These are phyloP conservation scores for Zaprionus lineosus DNA, from an alignment of 2,888 invertebrate species.

Conservation along the genomic window DNA sequence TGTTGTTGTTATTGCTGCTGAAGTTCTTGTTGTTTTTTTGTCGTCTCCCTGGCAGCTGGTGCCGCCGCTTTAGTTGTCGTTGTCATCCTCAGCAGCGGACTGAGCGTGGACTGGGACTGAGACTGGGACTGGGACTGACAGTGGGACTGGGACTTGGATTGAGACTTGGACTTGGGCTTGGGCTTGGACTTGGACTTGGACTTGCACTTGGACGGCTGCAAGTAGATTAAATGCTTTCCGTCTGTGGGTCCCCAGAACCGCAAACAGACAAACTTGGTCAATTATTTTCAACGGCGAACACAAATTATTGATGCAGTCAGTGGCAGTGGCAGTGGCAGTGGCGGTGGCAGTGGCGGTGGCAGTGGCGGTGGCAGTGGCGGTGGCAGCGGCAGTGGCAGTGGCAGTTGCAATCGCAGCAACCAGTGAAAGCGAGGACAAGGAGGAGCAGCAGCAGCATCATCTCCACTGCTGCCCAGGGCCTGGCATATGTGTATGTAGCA, in stretches of 20 bases:
- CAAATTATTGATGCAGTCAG: constrained; percentile 77
- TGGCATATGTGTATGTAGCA: constrained; percentile 23
- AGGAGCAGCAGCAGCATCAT: constrained; percentile 10
- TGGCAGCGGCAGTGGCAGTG: too few relatives aligned
- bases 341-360: too few relatives aligned
- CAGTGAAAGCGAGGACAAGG: constrained; percentile 39
- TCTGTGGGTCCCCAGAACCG: constrained; percentile 53
- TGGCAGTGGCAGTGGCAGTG: constrained; percentile 2
- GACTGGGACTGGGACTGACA: too few relatives aligned
- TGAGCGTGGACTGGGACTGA: too few relatives aligned
- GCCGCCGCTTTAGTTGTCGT: constrained; percentile 51
- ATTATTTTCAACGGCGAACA: constrained; percentile 78
- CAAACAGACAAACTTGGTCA: constrained; percentile 79
- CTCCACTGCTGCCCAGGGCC: constrained; percentile 6
- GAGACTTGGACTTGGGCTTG: too few relatives aligned
- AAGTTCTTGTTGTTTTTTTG: constrained; percentile 30
- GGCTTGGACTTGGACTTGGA: too few relatives aligned
- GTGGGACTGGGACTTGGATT: too few relatives aligned
- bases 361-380: too few relatives aligned
- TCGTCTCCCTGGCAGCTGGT: constrained; percentile 59
- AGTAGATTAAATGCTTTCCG: constrained; percentile 72
- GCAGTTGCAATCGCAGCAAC: constrained; percentile 2
- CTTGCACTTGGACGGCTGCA: constrained; percentile 47
- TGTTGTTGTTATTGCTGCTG: too few relatives aligned
- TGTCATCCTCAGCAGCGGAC: constrained; percentile 29